A percentile compares a stretch with the other conserved stretches of the same genome.
phyloP scores from a whole-genome alignment of 2,888 invertebrate genomes.

The Drosophila histrio region DNA sequence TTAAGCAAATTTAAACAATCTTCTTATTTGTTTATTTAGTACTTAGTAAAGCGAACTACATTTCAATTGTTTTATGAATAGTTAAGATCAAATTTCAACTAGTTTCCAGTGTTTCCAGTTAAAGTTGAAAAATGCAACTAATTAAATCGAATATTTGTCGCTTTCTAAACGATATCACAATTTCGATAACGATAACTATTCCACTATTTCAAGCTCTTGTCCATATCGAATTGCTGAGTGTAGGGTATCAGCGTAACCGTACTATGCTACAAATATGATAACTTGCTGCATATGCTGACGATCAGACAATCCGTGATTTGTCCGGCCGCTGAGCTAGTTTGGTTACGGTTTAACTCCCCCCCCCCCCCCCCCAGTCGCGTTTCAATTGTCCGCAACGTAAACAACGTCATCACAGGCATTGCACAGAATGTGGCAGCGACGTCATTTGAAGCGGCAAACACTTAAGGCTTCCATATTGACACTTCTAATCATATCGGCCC shows the following conservation, averaged over 20 bases:
- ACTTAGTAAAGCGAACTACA: too few species aligned
- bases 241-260: neutral
- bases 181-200: too few species aligned
- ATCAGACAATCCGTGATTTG: neutral
- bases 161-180: too few species aligned
- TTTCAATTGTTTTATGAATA: too few species aligned
- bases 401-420: constrained; percentile 46
- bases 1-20: too few species aligned
- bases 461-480: constrained; percentile 62
- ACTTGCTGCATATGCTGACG: constrained; percentile 1
- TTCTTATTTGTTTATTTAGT: too few species aligned
- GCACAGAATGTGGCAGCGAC: constrained; percentile 38
- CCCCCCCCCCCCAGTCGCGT: neutral
- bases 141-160: too few species aligned
- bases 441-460: constrained; percentile 45
- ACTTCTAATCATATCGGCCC: constrained; percentile 71
- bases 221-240: too few species aligned
- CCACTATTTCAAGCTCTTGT: too few species aligned
- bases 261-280: neutral
- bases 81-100: too few species aligned
- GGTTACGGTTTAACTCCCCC: constrained; percentile 4
- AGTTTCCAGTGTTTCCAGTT: too few species aligned
- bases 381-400: neutral
- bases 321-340: neutral
- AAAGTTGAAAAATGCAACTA: neutral